Base-by-base conservation (phyloP, 2,888 invertebrate genomes). In the Cacoxenus indagator region DNA sequence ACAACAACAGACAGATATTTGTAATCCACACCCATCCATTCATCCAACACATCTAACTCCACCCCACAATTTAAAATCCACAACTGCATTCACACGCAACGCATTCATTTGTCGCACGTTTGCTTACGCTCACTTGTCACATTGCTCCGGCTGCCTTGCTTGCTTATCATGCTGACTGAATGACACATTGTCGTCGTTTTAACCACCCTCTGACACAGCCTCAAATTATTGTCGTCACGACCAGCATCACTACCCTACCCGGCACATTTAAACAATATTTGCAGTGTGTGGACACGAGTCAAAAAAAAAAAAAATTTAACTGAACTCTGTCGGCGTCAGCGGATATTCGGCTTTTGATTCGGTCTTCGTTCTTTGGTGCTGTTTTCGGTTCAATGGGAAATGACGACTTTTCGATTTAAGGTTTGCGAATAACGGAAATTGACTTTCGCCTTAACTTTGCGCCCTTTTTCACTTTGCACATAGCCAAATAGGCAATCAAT, bases 341-440 rank as follows among this genome's bases (percentile, higher is more conserved):
- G 51, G 51, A 62, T 22, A 19, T 17, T 1, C 3, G 11, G 51
- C 8, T n/a, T n/a, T 19, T 51, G 51, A 17, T n/a, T n/a, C 19
- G 14, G 51, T 19, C 19, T n/a, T 51, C 17, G 8, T 4, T 51
- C 11, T n/a, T n/a, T n/a, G n/a, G n/a, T n/a, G n/a, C n/a, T n/a
- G n/a, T 43, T 43, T 43, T 11, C 14, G 45, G 45, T 43, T 5
- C 11, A 43, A 2, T 43, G 43, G n/a, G n/a, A n/a, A n/a, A n/a
- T n/a, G n/a, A n/a, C n/a, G n/a, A n/a, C n/a, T n/a, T n/a, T n/a
- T n/a, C n/a, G n/a, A n/a, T n/a, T n/a, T n/a, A n/a, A n/a, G n/a
- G 51, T 22, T 51, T 51, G 51, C 43, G 61, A 45, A n/a, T n/a
- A 62, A 62, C 61, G 61, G 61, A 62, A 62, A 62, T 62, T 62